Evolutionary conservation across 2,888 invertebrate genomes (phyloP).

Genomic region (Congeria kusceri): DNA sequence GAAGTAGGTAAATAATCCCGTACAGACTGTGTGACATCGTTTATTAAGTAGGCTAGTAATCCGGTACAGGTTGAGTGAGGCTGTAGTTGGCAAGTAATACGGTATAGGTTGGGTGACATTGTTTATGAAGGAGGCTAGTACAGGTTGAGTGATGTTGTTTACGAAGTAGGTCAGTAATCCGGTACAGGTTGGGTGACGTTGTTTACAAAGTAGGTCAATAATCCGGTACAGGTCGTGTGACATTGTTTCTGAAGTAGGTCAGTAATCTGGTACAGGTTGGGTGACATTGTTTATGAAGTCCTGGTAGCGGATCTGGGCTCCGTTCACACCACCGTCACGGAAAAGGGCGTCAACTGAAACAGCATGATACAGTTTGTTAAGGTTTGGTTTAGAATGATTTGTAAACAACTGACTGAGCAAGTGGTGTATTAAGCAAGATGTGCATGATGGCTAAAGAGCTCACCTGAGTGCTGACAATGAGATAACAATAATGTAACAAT

Average conservation of each 20-base stretch:
- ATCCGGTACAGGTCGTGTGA: conserved; percentile 64
- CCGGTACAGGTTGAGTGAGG: no score
- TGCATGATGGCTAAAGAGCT: no score
- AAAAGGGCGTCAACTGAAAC: conserved; percentile 76
- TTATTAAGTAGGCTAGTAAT: conserved; percentile 56
- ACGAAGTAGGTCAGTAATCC: conserved; percentile 64
- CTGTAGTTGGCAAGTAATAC: no score
- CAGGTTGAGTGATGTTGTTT: no score
- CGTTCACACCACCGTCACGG: conserved; percentile 67
- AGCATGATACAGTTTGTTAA: conserved; percentile 9
- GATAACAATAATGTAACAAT: no score
- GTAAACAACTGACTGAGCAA: no score
- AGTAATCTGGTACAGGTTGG: conserved; percentile 77
- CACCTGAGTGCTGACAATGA: no score
- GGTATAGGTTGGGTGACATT: no score
- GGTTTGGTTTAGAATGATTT: no score
- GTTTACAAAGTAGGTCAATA: conserved; percentile 60
- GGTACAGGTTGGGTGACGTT: conserved; percentile 71
- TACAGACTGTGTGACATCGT: conserved; percentile 68
- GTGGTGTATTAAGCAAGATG: no score
- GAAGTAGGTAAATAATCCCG: conserved; percentile 70
- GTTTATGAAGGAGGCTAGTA: no score
- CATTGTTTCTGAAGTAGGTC: conserved; percentile 66
- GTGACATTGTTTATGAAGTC: conserved; percentile 71
- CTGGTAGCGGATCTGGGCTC: conserved; percentile 68